phyloP scores from a whole-genome alignment of 2,797 vertebrate species.

The Steatocranus sp. region DNA sequence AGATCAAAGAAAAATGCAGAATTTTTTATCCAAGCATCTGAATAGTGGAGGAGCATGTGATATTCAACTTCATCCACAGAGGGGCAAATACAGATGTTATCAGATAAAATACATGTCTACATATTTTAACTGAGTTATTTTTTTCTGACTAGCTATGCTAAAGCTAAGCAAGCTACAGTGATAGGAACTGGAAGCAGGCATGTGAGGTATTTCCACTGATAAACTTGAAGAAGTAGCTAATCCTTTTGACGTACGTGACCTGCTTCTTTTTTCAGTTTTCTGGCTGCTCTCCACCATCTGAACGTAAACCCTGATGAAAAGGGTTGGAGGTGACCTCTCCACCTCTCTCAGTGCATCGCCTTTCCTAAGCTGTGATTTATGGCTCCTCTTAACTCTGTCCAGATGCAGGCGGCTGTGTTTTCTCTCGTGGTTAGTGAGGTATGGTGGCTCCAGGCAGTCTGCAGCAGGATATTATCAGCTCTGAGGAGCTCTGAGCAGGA shows the following conservation, averaged over 20 bases:
- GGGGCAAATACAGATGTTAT: background rate
- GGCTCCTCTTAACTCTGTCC: slow-evolving; percentile 49
- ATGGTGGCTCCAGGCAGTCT: slow-evolving; percentile 58
- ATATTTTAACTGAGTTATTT: background rate
- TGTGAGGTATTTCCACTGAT: background rate
- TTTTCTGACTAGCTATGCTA: background rate
- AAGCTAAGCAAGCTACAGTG: background rate
- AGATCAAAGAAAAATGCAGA: background rate
- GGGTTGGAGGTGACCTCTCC: slow-evolving; percentile 12
- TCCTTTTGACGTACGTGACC: background rate
- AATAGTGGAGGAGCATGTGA: background rate
- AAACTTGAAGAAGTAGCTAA: background rate
- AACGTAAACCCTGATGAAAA: slow-evolving; percentile 45
- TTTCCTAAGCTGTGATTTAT: slow-evolving; percentile 60
- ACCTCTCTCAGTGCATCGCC: slow-evolving; percentile 21
- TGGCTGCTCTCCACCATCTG: background rate
- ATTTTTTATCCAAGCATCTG: background rate
- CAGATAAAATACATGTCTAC: background rate
- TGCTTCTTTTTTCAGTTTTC: background rate
- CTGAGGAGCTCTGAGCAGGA: slow-evolving; percentile 1
- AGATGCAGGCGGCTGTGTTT: slow-evolving; percentile 62
- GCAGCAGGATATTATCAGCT: slow-evolving; percentile 41
- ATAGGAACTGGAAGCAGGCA: background rate
- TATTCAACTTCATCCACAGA: background rate
- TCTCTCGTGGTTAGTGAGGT: slow-evolving; percentile 36